These are phyloP conservation scores for Lithobates pipiens DNA, from an alignment of 2,797 vertebrate species.

Conservation along the genomic window DNA sequence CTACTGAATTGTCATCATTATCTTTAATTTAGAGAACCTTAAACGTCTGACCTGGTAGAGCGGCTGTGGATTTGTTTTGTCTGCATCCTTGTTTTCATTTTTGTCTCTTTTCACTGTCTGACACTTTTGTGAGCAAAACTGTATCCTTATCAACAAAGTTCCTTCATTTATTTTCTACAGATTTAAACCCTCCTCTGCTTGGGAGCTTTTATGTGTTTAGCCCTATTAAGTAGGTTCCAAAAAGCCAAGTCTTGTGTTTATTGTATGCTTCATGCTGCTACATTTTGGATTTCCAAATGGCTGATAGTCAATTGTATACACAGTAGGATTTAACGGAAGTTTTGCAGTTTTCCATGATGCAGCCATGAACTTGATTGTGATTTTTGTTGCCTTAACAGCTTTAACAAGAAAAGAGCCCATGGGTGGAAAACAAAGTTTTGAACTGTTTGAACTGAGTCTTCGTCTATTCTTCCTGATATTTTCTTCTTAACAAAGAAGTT, in stretches of 20 bases:
- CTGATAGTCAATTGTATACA: constrained; percentile 55
- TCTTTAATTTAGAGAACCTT: background rate
- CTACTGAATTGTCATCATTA: constrained; percentile 1
- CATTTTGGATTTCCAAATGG: constrained; percentile 47
- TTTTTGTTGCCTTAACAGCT: constrained; percentile 47
- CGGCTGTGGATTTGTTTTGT: constrained; percentile 14
- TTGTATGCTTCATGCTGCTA: constrained; percentile 46
- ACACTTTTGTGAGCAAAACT: background rate
- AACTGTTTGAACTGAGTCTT: constrained; percentile 20
- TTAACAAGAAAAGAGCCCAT: constrained; percentile 44
- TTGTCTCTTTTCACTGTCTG: background rate
- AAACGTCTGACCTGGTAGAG: background rate
- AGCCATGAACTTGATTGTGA: constrained; percentile 50
- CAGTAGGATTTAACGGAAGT: constrained; percentile 53
- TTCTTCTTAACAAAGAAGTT: constrained; percentile 43
- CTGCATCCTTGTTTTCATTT: background rate
- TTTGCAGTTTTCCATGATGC: constrained; percentile 47
- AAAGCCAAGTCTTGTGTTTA: constrained; percentile 7
- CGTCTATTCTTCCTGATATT: constrained; percentile 49
- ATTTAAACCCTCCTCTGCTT: constrained; percentile 25
- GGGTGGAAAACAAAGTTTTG: constrained; percentile 36
- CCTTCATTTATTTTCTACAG: constrained; percentile 25
- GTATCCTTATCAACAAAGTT: constrained; percentile 23
- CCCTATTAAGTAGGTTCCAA: constrained; percentile 37
- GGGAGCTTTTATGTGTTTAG: constrained; percentile 38